These are phyloP conservation scores for Anthonomus grandis DNA, from an alignment of 1,140 invertebrate genomes.

Conservation along the genomic window DNA sequence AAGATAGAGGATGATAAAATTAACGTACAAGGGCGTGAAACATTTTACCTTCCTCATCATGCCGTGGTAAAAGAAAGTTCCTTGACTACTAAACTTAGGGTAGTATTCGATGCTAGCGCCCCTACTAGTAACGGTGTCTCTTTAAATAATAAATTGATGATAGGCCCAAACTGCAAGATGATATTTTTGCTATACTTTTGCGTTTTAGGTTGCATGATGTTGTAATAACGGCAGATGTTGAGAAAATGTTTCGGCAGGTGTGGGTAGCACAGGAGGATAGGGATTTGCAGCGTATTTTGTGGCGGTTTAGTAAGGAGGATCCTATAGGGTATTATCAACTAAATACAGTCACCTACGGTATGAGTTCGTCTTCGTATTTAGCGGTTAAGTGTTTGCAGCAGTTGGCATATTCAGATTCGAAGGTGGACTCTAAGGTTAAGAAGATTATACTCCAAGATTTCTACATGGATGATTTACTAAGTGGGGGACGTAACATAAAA, in stretches of 20 bases:
- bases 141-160: conserved; percentile 44
- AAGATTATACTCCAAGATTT: conserved; percentile 21
- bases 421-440: conserved; percentile 22
- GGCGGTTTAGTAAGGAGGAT: conserved; percentile 29
- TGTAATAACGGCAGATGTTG: conserved; percentile 47
- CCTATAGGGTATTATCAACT: conserved; percentile 36
- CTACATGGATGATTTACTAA: conserved; percentile 48
- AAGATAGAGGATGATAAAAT: conserved; percentile 11
- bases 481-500: conserved; percentile 36
- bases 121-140: conserved; percentile 43
- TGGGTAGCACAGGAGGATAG: conserved; percentile 48
- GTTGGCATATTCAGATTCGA: conserved; percentile 39
- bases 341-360: conserved; percentile 39
- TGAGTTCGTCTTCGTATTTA: neutral
- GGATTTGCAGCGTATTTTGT: conserved; percentile 44
- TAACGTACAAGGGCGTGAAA: conserved; percentile 1
- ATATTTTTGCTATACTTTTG: conserved; percentile 37
- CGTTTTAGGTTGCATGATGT: conserved; percentile 40
- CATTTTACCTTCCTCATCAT: conserved; percentile 50
- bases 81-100: too few relatives aligned
- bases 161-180: conserved; percentile 46
- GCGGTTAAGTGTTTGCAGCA: conserved; percentile 34
- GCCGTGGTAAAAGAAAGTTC: too few relatives aligned
- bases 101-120: conserved; percentile 34
- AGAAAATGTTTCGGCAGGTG: too few relatives aligned